Conservation (phyloP, 2,797 vertebrate species). For the Mallotus villosus region DNA sequence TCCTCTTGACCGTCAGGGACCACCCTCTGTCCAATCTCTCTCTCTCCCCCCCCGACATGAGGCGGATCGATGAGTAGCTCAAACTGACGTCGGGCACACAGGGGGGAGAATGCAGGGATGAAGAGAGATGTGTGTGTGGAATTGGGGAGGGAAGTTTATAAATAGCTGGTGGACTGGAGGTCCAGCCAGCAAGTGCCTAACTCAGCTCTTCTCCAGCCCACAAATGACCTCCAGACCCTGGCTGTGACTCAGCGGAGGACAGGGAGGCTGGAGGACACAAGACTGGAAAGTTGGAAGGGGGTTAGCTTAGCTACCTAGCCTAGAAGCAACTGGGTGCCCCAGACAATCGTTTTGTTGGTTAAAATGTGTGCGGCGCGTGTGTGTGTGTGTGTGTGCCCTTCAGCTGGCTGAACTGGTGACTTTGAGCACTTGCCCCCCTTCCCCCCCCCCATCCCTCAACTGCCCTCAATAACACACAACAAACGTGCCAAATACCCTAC, state of each 20-base stretch:
- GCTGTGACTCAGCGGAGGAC: constrained; percentile 54
- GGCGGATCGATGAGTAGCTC: constrained; percentile 42
- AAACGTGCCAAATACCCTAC: neutral
- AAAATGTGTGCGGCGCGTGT: neutral
- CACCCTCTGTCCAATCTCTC: neutral
- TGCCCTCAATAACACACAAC: neutral
- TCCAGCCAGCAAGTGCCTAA: constrained; percentile 45
- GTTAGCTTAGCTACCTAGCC: too few species aligned
- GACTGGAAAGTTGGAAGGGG: neutral
- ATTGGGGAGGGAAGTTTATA: constrained; percentile 20
- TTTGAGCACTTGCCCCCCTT: neutral
- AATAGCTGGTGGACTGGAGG: constrained; percentile 52
- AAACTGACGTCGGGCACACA: constrained; percentile 24
- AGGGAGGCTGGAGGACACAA: constrained; percentile 45
- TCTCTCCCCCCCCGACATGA: constrained; percentile 28
- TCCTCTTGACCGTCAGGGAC: neutral
- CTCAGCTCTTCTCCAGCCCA: constrained; percentile 58
- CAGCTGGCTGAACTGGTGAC: neutral
- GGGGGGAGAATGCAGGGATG: constrained; percentile 16
- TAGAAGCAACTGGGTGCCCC: neutral
- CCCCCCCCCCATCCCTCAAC: neutral
- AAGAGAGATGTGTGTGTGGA: constrained; percentile 16
- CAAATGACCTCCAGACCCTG: constrained; percentile 60
- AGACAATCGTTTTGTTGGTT: neutral
- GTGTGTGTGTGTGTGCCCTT: neutral